These are phyloP conservation scores for Agapornis roseicollis DNA, from an alignment of 2,113 vertebrate genomes.

Conservation along the genomic window DNA sequence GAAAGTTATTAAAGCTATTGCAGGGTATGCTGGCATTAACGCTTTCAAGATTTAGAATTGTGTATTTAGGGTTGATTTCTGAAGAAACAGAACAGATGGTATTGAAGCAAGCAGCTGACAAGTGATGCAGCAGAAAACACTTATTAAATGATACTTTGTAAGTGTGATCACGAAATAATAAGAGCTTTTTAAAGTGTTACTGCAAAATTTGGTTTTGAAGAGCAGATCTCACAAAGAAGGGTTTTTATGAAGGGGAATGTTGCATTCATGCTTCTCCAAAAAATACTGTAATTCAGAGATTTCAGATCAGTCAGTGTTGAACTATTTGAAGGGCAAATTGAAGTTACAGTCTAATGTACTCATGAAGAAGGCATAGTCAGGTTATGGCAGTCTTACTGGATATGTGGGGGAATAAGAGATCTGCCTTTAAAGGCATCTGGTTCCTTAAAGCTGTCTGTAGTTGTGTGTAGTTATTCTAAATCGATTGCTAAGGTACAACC, in stretches of 20 bases:
- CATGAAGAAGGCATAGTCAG: not conserved
- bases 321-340: not conserved
- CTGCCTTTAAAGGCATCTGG: not conserved
- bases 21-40: not conserved
- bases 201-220: not conserved
- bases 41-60: not conserved
- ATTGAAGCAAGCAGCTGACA: constrained; percentile 11
- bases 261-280: not conserved
- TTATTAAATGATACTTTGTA: not conserved
- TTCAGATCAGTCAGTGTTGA: not conserved
- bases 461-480: not conserved
- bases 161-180: not conserved
- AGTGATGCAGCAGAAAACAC: not conserved
- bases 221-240: not conserved
- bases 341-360: not conserved
- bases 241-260: not conserved
- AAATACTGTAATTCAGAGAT: not conserved
- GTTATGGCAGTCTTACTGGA: not conserved
- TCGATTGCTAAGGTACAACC: not conserved
- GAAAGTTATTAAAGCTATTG: not conserved
- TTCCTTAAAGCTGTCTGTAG: not conserved
- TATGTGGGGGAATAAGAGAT: not conserved
- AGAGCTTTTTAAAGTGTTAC: not conserved
- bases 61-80: not conserved
- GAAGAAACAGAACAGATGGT: constrained; percentile 28